Evolutionary conservation across 2,797 vertebrate species (phyloP), one percentile per base, ranked within the genome.

Genomic region (Cyclura pinguis): DNA sequence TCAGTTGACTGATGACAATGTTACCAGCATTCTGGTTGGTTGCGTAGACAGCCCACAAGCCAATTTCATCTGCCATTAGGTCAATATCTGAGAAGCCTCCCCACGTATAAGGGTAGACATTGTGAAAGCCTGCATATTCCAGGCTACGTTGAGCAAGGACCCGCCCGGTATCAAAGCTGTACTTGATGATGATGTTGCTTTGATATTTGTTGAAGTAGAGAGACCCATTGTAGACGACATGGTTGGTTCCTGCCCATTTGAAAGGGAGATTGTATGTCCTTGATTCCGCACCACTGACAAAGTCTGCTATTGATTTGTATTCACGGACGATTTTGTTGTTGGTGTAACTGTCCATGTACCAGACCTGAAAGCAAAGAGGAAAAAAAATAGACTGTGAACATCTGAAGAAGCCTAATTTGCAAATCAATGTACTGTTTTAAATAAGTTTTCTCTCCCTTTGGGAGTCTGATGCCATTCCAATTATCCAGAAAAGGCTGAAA

Each of bases 141-240:
- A 99, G 95, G 84, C 98, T 98, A 1, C 99, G 96, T 86, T 99
- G 99, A 0, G 98, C 98, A 47, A 99, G 96, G 84, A 99, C 98
- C 64, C 97, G 97, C 69, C 99, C 99, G 0, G 97, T 97, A 94
- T 98, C 98, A 3, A 99, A 99, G 97, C 98, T 99, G 97, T 99
- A 99, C 93, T 99, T 99, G 93, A 99, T 98, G 72, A 99, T 98
- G 59, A 99, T 99, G 97, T 99, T 99, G 97, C 99, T 99, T 96
- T 99, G 99, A 93, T 99, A 99, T 94, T 99, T 99, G 97, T 99
- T 99, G 97, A 99, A 99, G 95, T 98, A 99, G 59, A 99, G 98
- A 0, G 99, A 99, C 74, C 99, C 98, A 0, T 99, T 99, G 97
- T 99, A 99, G 94, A 99, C 98, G 0, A 99, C 98, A 0, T 99